These are phyloP conservation scores for Pontoporia blainvillei DNA, from an alignment of 2,113 vertebrate genomes.

Conservation along the genomic window DNA sequence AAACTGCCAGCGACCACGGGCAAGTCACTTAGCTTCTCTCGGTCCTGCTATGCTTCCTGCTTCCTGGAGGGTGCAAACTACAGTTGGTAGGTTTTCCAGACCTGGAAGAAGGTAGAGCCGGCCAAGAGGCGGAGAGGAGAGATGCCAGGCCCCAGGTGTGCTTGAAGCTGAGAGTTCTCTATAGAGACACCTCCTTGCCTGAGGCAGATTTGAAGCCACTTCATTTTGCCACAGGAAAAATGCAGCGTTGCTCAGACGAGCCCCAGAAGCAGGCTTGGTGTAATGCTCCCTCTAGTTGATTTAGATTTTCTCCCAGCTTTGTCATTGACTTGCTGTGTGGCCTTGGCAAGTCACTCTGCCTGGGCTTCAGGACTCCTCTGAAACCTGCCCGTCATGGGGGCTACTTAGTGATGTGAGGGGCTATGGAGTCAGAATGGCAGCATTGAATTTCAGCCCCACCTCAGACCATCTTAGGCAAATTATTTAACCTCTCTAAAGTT, in stretches of 20 bases:
- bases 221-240: not conserved
- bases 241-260: not conserved
- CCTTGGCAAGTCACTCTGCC: not conserved
- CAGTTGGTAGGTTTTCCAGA: not conserved
- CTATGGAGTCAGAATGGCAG: not conserved
- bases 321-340: not conserved
- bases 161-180: not conserved
- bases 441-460: not conserved
- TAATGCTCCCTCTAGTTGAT: not conserved
- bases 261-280: not conserved
- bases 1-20: fast-evolving
- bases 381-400: not conserved
- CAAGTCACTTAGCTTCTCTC: not conserved
- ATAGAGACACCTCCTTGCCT: not conserved
- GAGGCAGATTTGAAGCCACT: not conserved
- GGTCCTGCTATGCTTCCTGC: not conserved
- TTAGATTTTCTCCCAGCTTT: not conserved
- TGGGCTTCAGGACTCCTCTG: not conserved
- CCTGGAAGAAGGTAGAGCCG: not conserved
- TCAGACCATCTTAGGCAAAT: not conserved
- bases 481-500: not conserved
- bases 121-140: not conserved
- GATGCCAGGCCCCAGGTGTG: not conserved
- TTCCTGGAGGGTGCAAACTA: not conserved
- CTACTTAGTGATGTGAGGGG: not conserved